phyloP scores from a whole-genome alignment of 2,113 vertebrate species.

The Oreochromis aureus region DNA sequence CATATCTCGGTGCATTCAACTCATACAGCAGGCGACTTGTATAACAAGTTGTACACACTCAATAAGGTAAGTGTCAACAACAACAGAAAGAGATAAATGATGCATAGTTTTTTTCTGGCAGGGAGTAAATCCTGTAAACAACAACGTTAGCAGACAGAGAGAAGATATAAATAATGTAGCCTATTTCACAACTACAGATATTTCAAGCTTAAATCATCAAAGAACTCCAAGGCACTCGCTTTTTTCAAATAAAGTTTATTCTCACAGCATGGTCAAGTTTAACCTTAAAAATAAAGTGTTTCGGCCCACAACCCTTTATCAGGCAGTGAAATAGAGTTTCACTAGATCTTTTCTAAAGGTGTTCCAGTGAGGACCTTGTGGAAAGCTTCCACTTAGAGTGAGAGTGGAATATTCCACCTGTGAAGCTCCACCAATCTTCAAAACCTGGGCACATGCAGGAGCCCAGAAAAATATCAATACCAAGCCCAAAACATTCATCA shows the following conservation, averaged over 20 bases:
- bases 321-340: neutral
- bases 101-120: neutral
- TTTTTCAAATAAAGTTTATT: neutral
- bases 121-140: neutral
- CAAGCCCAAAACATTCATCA: neutral
- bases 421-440: neutral
- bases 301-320: neutral
- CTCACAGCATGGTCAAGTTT: neutral
- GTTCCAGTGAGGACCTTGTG: neutral
- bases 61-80: neutral
- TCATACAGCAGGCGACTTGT: neutral
- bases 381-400: neutral
- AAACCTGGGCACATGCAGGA: neutral
- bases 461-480: neutral
- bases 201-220: neutral
- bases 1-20: neutral
- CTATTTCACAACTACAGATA: neutral
- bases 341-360: neutral
- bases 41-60: neutral
- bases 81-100: neutral
- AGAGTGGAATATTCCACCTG: neutral
- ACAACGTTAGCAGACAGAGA: neutral
- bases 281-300: neutral
- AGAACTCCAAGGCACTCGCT: neutral
- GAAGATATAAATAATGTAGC: neutral